A percentile compares a stretch with the other conserved stretches of the same genome.
Evolutionary conservation across 1,140 invertebrate species (phyloP).

Genomic region (Harlomillsia oculata): DNA sequence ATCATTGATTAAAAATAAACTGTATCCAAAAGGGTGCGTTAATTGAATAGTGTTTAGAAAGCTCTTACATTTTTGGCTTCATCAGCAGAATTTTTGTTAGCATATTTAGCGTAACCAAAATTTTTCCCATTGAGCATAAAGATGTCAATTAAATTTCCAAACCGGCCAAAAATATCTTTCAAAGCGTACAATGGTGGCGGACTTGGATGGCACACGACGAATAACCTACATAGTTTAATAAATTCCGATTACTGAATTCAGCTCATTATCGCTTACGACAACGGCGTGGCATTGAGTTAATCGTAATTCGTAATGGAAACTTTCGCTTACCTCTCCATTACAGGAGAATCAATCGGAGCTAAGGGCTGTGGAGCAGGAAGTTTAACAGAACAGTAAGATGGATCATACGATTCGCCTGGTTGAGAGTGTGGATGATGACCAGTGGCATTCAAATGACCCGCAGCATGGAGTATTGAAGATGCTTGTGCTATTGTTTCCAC

Average conservation of each 20-base stretch:
- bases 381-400: slow-evolving; percentile 52
- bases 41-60: neutral
- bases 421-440: slow-evolving; percentile 23
- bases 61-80: slow-evolving; percentile 58
- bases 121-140: slow-evolving; percentile 78
- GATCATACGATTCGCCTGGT: slow-evolving; percentile 40
- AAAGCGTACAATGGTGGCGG: slow-evolving; percentile 69
- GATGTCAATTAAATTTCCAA: slow-evolving; percentile 86
- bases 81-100: slow-evolving; percentile 62
- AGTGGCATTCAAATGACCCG: slow-evolving; percentile 42
- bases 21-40: neutral
- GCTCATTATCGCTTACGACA: too few relatives aligned
- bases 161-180: slow-evolving; percentile 79
- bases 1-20: neutral
- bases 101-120: slow-evolving; percentile 86
- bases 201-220: slow-evolving; percentile 69
- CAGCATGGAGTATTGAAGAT: slow-evolving; percentile 56
- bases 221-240: slow-evolving; percentile 46
- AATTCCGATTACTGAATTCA: neutral
- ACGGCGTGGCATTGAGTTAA: too few relatives aligned
- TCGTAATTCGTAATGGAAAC: too few relatives aligned
- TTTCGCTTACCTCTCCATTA: slow-evolving; percentile 49
- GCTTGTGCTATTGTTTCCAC: slow-evolving; percentile 61
- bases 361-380: slow-evolving; percentile 63
- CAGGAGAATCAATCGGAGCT: slow-evolving; percentile 58